phyloP scores from a whole-genome alignment of 23 tunicate species.

The Halocynthia roretzi region DNA sequence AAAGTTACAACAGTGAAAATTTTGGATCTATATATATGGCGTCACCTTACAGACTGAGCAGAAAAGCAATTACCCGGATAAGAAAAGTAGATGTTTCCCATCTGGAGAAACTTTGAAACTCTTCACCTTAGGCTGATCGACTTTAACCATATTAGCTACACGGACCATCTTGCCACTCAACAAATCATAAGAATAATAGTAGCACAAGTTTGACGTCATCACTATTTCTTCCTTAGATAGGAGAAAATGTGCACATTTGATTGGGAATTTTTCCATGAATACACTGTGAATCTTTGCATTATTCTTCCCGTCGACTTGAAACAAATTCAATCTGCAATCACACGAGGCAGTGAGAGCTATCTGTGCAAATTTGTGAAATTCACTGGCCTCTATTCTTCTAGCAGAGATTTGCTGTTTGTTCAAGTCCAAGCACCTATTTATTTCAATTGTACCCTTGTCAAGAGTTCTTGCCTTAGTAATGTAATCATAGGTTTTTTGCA shows the following conservation, averaged over 20 bases:
- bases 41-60: no score
- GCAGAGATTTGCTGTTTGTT: conserved; percentile 60
- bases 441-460: conserved; percentile 31
- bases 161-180: conserved; percentile 51
- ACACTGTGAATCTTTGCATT: conserved; percentile 80
- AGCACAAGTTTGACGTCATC: conserved; percentile 45
- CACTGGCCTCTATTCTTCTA: conserved; percentile 46
- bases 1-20: no score
- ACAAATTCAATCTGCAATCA: conserved; percentile 69
- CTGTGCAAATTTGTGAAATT: conserved; percentile 63
- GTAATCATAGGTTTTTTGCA: conserved; percentile 27
- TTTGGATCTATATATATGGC: no score
- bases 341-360: conserved; percentile 78
- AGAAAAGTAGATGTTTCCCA: conserved; percentile 59
- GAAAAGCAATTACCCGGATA: conserved; percentile 29
- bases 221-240: conserved; percentile 60
- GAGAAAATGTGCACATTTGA: conserved; percentile 76
- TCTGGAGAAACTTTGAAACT: conserved; percentile 75
- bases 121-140: conserved; percentile 12
- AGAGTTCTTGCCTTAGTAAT: conserved; percentile 3
- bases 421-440: conserved; percentile 47
- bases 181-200: conserved; percentile 65
- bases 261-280: conserved; percentile 83
- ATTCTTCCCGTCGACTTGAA: conserved; percentile 83
- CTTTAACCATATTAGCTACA: conserved; percentile 35